phyloP scores from a whole-genome alignment of 1,140 invertebrate species.

The Cydia fagiglandana region DNA sequence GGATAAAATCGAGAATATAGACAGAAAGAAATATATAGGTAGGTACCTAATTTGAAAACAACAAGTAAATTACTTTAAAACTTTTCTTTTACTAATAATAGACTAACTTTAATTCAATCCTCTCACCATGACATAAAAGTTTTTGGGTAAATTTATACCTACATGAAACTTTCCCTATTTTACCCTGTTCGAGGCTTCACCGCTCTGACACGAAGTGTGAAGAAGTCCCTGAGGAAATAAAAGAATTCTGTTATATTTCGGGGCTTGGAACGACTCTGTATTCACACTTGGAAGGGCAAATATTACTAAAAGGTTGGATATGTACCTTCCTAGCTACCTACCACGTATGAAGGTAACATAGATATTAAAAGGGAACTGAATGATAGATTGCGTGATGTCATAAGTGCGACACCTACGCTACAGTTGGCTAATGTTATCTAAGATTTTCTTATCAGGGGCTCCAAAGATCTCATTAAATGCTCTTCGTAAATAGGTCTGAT shows the following conservation, averaged over 20 bases:
- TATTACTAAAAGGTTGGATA: background rate
- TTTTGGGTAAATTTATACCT: background rate
- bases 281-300: background rate
- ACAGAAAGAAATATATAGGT: no score
- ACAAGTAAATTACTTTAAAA: no score
- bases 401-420: background rate
- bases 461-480: background rate
- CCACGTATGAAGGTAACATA: background rate
- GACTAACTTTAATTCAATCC: no score
- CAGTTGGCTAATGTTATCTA: background rate
- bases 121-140: background rate
- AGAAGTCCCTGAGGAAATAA: constrained; percentile 13
- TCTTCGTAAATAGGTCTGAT: no score
- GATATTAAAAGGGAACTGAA: background rate
- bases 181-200: background rate
- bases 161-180: constrained; percentile 4
- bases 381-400: background rate
- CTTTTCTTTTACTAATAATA: no score
- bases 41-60: no score
- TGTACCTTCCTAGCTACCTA: background rate
- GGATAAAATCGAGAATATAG: no score
- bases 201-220: background rate
- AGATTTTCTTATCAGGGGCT: no score
- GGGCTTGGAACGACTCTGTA: background rate
- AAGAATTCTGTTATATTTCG: background rate